Evolutionary conservation across 1,140 invertebrate genomes (phyloP), one percentile per base, ranked within the genome.

Genomic region (Drosophila nigrodunni): DNA sequence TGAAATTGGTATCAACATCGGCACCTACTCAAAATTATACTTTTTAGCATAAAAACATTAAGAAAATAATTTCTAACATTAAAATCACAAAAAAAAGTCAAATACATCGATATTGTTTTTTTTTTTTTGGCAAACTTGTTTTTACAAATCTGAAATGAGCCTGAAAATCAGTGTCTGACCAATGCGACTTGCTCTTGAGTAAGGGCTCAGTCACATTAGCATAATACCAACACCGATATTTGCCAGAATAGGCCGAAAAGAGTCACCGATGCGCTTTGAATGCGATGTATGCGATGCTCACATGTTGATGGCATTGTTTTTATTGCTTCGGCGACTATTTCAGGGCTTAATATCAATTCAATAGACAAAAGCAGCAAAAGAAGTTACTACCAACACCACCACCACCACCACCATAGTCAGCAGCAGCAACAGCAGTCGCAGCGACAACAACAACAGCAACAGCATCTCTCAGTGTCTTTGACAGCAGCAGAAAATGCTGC

Each of bases 291-390:
- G 18, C 21, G 57, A 44, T 66, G 64, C 35, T 55, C 18, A 64
- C 11, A 60, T 69, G 52, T 54, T 57, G 59, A 50, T 66, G 65
- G 44, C 80, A 80, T 85, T 85, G 81, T 85, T 80, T 85, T 82
- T 68, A 79, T 72, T 64, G 41, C 64, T 18, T 67, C 72, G 68
- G 52, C 44, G 66, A 39, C 44, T 64, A 30, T 64, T 69, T 83
- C 74, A 81, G 79, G 77, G 77, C 73, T 88, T 71, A 55, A 70
- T 80, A 73, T 70, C 64, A 47, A 73, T 68, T 80, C 61, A 52
- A 75, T 70, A 88, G 83, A 88, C 85, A 89, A 89, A 88, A 75
- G 74, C 77, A 70, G 82, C 73, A 72, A 72, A 74, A 87, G 82
- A 87, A 88, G 83, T 86, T 76, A 77, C 60, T 78, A 60, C 76